phyloP scores from a whole-genome alignment of 64 coral and sea anemone genomes.

The Platygyra sinensis region DNA sequence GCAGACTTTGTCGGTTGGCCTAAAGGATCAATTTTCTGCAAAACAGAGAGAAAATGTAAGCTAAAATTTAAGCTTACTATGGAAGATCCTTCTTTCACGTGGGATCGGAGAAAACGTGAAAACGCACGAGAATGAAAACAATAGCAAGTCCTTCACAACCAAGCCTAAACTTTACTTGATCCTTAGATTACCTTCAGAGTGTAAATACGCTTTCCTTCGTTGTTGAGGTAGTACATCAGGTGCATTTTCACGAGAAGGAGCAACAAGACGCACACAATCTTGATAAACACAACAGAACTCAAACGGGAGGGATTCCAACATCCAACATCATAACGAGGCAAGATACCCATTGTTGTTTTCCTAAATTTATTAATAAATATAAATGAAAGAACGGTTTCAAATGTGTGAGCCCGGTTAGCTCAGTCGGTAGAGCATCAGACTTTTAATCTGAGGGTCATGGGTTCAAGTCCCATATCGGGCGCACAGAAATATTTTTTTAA shows the following conservation, averaged over 20 bases:
- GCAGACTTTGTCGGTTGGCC: conserved; percentile 83
- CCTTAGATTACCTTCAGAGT: conserved; percentile 81
- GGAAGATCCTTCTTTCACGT: neutral
- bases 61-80: neutral
- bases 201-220: conserved; percentile 87
- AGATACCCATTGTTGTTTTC: neutral
- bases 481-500: conserved; percentile 26
- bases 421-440: conserved; percentile 99
- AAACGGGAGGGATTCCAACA: too few species aligned
- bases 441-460: conserved; percentile 95
- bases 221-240: conserved; percentile 89
- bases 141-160: neutral
- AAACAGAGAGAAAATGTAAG: conserved; percentile 10
- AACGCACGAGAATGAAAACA: neutral
- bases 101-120: neutral
- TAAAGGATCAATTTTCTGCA: conserved; percentile 85
- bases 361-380: neutral
- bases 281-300: too few species aligned
- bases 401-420: conserved; percentile 95
- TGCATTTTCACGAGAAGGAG: conserved; percentile 63
- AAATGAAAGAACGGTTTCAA: too few species aligned
- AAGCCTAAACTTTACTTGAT: neutral
- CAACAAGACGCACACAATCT: neutral
- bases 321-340: neutral
- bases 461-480: conserved; percentile 95